These are phyloP conservation scores for Helicolenus hilgendorfi DNA, from an alignment of 2,797 vertebrate genomes.

Conservation along the genomic window DNA sequence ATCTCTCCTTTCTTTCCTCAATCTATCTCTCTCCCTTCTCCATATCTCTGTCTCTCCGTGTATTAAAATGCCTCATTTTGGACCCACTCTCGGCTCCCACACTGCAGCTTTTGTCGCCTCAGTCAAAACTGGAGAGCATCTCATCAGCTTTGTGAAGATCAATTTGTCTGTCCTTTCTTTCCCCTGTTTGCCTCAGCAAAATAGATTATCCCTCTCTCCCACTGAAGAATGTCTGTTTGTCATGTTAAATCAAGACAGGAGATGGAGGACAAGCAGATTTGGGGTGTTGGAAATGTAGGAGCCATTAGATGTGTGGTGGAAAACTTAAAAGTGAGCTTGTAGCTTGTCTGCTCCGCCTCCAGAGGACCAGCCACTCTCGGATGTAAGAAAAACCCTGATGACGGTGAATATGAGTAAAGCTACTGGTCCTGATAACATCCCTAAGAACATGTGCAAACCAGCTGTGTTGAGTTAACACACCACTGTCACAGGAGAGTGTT, in stretches of 20 bases:
- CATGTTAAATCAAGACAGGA: slow-evolving; percentile 59
- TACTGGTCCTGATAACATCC: neutral
- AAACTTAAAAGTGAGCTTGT: neutral
- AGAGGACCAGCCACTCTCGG: neutral
- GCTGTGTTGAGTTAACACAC: neutral
- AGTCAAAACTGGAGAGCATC: slow-evolving; percentile 66
- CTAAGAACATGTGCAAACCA: neutral
- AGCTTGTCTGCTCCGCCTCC: neutral
- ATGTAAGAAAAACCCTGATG: neutral
- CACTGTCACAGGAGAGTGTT: neutral
- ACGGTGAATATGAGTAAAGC: neutral
- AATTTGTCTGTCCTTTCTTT: slow-evolving; percentile 55
- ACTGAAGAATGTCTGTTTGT: slow-evolving; percentile 67
- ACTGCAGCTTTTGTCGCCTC: slow-evolving; percentile 8
- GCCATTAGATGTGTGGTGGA: neutral
- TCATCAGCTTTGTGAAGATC: slow-evolving; percentile 74
- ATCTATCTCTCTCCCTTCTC: slow-evolving; percentile 16
- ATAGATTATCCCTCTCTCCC: slow-evolving; percentile 67
- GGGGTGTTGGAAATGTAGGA: neutral
- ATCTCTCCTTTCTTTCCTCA: slow-evolving; percentile 43
- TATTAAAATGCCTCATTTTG: slow-evolving; percentile 72
- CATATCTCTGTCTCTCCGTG: slow-evolving; percentile 33
- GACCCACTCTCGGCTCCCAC: slow-evolving; percentile 35
- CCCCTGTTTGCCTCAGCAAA: slow-evolving; percentile 63
- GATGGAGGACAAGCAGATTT: slow-evolving; percentile 38